Evolutionary conservation across 2,797 vertebrate genomes (phyloP).

Genomic region (Synanceia verrucosa): DNA sequence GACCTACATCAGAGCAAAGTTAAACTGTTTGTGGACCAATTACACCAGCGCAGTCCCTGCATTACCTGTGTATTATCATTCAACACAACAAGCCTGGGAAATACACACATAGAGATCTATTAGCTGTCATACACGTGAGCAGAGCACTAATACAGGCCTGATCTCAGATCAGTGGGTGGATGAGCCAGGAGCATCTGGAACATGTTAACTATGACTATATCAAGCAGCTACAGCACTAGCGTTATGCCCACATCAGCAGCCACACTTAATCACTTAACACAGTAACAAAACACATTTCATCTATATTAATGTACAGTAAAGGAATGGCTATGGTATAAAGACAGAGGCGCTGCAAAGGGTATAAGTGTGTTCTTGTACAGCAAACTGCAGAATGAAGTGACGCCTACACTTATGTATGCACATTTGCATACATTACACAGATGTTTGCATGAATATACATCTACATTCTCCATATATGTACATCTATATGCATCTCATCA

Average conservation of each 20-base stretch:
- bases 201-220: conserved; percentile 6
- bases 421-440: conserved; percentile 56
- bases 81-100: conserved; percentile 23
- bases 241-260: background rate
- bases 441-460: conserved; percentile 52
- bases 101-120: conserved; percentile 24
- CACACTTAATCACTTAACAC: conserved; percentile 5
- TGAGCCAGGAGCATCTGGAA: conserved; percentile 5
- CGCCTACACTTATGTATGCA: conserved; percentile 5
- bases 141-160: conserved; percentile 46
- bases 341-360: background rate
- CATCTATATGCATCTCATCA: conserved; percentile 11
- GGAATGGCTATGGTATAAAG: background rate
- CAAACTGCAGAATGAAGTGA: conserved; percentile 13
- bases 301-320: background rate
- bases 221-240: conserved; percentile 6
- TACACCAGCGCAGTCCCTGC: background rate
- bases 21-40: background rate
- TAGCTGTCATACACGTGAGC: conserved; percentile 11
- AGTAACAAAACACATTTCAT: background rate
- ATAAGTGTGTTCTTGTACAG: conserved; percentile 1
- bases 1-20: background rate
- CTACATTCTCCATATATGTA: background rate
- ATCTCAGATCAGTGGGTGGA: conserved; percentile 42
- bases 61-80: conserved; percentile 38